Conservation (phyloP, 2,888 invertebrate species). For the Electrophaes corylata region DNA sequence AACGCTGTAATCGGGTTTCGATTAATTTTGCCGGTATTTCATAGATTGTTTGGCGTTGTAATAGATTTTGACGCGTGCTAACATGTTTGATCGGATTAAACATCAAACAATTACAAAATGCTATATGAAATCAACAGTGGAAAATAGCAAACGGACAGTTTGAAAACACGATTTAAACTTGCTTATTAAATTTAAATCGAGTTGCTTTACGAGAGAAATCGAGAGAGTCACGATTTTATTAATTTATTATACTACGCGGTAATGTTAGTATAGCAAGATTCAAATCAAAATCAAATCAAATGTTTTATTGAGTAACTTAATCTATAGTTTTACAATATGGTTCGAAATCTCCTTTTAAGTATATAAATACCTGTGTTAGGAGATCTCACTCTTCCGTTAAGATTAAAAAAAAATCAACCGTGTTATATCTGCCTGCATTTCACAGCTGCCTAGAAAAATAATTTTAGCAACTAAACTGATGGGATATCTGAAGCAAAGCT, state of each 20-base stretch:
- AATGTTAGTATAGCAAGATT: too few species aligned
- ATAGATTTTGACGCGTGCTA: conserved; percentile 9
- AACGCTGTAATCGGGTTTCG: conserved; percentile 28
- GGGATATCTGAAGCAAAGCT: conserved; percentile 7
- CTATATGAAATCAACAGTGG: background rate
- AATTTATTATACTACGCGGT: too few species aligned
- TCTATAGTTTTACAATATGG: too few species aligned
- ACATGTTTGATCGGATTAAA: background rate
- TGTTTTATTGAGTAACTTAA: too few species aligned
- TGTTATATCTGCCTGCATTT: background rate
- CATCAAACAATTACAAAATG: conserved; percentile 1
- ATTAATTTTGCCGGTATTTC: conserved; percentile 24
- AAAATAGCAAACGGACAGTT: background rate
- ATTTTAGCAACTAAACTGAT: background rate
- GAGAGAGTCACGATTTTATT: too few species aligned
- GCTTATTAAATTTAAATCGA: background rate
- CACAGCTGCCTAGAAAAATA: background rate
- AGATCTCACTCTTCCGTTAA: too few species aligned
- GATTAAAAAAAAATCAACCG: too few species aligned
- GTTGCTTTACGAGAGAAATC: too few species aligned
- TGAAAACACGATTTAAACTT: background rate
- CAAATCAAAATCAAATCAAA: too few species aligned
- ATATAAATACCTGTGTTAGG: too few species aligned
- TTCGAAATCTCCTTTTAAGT: too few species aligned
- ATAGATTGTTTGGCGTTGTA: conserved; percentile 6